These are phyloP conservation scores for Crax fasciolata DNA, from an alignment of 2,797 vertebrate species.

Conservation along the genomic window DNA sequence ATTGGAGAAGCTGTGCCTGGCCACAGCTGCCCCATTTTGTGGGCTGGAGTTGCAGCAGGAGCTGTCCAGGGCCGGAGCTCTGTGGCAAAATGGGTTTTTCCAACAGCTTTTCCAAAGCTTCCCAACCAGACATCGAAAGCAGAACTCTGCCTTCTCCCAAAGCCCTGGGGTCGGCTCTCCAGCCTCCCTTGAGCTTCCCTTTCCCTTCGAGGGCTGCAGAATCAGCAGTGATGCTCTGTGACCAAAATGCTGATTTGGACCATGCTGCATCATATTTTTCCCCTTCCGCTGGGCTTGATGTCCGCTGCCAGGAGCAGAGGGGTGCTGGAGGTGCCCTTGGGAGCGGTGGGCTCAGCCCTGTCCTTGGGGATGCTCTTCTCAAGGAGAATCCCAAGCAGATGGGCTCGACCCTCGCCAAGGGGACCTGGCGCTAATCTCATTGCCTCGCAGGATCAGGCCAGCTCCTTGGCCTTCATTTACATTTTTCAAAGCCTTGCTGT, in stretches of 20 bases:
- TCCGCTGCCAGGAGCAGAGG: neutral
- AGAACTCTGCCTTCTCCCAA: neutral
- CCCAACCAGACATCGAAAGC: neutral
- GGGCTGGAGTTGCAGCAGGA: neutral
- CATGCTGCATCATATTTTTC: neutral
- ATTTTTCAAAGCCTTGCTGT: neutral
- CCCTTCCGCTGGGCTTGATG: neutral
- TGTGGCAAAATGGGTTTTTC: neutral
- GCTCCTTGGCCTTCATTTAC: conserved; percentile 29
- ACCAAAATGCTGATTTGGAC: neutral
- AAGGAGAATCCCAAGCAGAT: conserved; percentile 51
- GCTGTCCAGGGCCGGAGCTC: neutral
- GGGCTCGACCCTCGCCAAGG: neutral
- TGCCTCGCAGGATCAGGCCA: conserved; percentile 12
- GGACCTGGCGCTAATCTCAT: conserved; percentile 55
- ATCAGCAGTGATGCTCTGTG: neutral
- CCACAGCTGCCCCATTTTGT: neutral
- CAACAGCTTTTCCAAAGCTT: neutral
- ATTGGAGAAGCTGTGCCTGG: neutral
- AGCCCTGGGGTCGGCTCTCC: neutral
- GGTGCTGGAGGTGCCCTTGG: neutral
- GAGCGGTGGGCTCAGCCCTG: neutral
- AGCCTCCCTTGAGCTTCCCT: neutral
- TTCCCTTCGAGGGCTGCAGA: neutral
- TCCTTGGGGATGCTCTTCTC: neutral